A percentile compares a stretch with the other conserved stretches of the same genome.
phyloP scores from a whole-genome alignment of 2,113 vertebrate species.

The Paracanthobrama guichenoti region DNA sequence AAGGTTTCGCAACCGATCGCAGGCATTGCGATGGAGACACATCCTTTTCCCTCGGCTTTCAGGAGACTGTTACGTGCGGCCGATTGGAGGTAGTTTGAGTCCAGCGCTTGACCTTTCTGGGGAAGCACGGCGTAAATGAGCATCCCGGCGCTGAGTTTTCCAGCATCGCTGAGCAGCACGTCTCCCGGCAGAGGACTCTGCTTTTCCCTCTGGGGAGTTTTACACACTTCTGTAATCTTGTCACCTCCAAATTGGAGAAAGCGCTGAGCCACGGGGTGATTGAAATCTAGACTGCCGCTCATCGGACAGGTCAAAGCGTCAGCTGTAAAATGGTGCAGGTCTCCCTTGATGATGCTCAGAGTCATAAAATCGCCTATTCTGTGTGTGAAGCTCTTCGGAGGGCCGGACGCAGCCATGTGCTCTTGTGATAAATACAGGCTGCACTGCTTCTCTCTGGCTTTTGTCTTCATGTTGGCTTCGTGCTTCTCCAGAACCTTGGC shows the following conservation, averaged over 20 bases:
- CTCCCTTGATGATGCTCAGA: constrained; percentile 43
- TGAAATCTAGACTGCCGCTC: constrained; percentile 39
- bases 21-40: constrained; percentile 56
- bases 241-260: constrained; percentile 52
- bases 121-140: constrained; percentile 54
- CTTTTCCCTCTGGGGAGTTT: constrained; percentile 38
- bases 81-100: constrained; percentile 21
- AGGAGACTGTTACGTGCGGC: constrained; percentile 45
- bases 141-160: constrained; percentile 48
- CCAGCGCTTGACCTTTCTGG: constrained; percentile 31
- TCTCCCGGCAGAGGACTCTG: constrained; percentile 50
- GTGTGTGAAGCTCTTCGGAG: constrained; percentile 30
- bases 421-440: constrained; percentile 46
- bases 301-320: constrained; percentile 56
- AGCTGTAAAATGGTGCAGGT: constrained; percentile 44
- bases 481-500: constrained; percentile 60
- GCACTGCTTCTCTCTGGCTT: constrained; percentile 53
- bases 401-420: background rate
- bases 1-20: constrained; percentile 44
- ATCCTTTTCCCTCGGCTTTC: constrained; percentile 40
- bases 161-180: constrained; percentile 45
- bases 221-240: constrained; percentile 39
- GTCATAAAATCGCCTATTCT: constrained; percentile 33
- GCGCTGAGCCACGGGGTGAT: constrained; percentile 39
- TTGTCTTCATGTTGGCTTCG: constrained; percentile 47